Evolutionary conservation across 2,113 vertebrate genomes (phyloP).

Genomic region (Antechinus flavipes): DNA sequence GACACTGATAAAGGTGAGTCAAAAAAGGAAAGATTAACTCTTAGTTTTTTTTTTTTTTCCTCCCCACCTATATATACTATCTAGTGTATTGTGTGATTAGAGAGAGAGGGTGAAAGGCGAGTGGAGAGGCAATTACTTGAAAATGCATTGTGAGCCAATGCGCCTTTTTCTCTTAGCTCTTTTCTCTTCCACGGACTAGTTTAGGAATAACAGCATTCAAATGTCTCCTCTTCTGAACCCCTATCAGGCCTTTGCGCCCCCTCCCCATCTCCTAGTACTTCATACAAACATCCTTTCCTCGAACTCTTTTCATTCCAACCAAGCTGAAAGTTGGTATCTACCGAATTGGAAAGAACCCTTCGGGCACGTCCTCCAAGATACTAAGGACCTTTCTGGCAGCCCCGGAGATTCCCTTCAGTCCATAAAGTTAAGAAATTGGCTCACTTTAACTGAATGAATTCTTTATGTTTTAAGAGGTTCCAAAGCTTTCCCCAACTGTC

Average conservation of each 20-base stretch:
- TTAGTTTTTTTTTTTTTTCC: background rate
- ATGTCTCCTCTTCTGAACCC: slow-evolving; percentile 62
- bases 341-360: slow-evolving; percentile 41
- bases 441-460: slow-evolving; percentile 23
- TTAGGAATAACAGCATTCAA: slow-evolving; percentile 58
- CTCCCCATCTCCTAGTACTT: slow-evolving; percentile 23
- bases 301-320: slow-evolving; percentile 45
- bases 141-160: slow-evolving; percentile 14
- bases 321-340: slow-evolving; percentile 45
- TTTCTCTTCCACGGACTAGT: slow-evolving; percentile 44
- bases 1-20: slow-evolving; percentile 57
- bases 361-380: slow-evolving; percentile 46
- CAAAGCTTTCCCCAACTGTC: slow-evolving; percentile 7
- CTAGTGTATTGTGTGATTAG: background rate
- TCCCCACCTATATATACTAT: slow-evolving; percentile 25
- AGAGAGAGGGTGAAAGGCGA: slow-evolving; percentile 44
- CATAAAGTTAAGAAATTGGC: background rate
- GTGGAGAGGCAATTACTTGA: slow-evolving; percentile 57
- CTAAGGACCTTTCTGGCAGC: slow-evolving; percentile 7
- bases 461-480: slow-evolving; percentile 54
- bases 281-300: slow-evolving; percentile 65
- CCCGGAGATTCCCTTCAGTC: slow-evolving; percentile 40
- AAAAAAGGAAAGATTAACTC: slow-evolving; percentile 41
- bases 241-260: slow-evolving; percentile 19
- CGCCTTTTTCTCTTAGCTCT: slow-evolving; percentile 39